Percentiles rank a stretch among this genome's conserved stretches.
These are phyloP conservation scores for Parus major DNA, from an alignment of 2,113 vertebrate genomes.

Conservation along the genomic window DNA sequence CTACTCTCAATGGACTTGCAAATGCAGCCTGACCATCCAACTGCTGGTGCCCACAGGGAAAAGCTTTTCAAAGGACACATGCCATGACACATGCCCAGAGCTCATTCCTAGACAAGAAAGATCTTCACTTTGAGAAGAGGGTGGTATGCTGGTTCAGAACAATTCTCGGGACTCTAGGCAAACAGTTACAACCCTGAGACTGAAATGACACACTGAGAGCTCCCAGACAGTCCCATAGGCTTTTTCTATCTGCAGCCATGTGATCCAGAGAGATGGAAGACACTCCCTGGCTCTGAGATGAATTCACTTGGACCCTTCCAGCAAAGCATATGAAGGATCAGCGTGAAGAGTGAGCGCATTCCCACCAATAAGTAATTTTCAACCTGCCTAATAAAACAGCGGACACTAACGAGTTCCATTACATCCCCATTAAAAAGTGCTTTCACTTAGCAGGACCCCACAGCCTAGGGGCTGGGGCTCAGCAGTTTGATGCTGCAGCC, in stretches of 20 bases:
- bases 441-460: not conserved
- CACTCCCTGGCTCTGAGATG: not conserved
- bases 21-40: not conserved
- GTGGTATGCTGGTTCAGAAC: not conserved
- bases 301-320: not conserved
- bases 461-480: not conserved
- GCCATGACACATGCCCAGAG: not conserved
- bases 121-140: not conserved
- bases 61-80: not conserved
- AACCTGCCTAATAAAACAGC: not conserved
- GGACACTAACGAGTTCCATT: slow-evolving; percentile 22
- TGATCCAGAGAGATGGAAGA: not conserved
- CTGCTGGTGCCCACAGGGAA: not conserved
- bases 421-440: not conserved
- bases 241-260: not conserved
- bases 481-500: not conserved
- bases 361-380: not conserved
- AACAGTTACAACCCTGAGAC: not conserved
- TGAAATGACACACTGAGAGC: not conserved
- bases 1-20: not conserved
- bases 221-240: rapidly evolving
- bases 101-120: not conserved
- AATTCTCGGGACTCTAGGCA: not conserved
- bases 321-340: not conserved
- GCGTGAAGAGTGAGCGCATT: not conserved